Conservation (phyloP, 2,797 vertebrate species). For the Hapalemur alaotrensis region DNA sequence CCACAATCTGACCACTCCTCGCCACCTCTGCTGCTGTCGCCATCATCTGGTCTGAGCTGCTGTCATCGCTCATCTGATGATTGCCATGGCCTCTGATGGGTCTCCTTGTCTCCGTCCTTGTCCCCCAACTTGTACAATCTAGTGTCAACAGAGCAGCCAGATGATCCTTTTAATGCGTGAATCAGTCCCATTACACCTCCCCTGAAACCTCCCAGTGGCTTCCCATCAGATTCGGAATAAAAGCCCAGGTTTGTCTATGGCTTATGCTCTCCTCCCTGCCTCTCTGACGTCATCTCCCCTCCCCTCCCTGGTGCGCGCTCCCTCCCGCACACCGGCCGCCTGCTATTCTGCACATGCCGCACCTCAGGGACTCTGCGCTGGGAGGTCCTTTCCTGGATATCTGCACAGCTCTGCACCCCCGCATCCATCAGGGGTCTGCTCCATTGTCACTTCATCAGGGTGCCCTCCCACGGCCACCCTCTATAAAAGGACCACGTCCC, state of each 20-base stretch:
- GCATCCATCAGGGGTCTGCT: not conserved
- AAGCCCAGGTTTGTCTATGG: not conserved
- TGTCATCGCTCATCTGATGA: not conserved
- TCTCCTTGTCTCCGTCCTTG: not conserved
- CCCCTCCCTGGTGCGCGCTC: rapidly evolving
- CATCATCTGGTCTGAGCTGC: not conserved
- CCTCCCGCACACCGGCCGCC: not conserved
- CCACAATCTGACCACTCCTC: rapidly evolving
- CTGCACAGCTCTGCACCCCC: too few relatives aligned
- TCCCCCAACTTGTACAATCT: rapidly evolving
- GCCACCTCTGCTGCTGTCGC: not conserved
- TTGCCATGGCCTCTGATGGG: not conserved
- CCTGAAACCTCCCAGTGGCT: not conserved
- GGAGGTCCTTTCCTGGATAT: not conserved
- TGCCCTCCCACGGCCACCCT: not conserved
- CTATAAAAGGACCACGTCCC: not conserved
- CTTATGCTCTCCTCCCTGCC: rapidly evolving
- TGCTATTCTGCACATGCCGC: not conserved
- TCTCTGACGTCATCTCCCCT: not conserved
- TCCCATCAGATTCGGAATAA: not conserved
- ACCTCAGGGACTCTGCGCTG: not conserved
- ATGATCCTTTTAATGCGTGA: not conserved
- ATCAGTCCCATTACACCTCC: not conserved
- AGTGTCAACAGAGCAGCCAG: not conserved
- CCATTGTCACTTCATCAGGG: not conserved